Evolutionary conservation across 2,113 vertebrate genomes (phyloP).

Genomic region (Hippocampus zosterae): DNA sequence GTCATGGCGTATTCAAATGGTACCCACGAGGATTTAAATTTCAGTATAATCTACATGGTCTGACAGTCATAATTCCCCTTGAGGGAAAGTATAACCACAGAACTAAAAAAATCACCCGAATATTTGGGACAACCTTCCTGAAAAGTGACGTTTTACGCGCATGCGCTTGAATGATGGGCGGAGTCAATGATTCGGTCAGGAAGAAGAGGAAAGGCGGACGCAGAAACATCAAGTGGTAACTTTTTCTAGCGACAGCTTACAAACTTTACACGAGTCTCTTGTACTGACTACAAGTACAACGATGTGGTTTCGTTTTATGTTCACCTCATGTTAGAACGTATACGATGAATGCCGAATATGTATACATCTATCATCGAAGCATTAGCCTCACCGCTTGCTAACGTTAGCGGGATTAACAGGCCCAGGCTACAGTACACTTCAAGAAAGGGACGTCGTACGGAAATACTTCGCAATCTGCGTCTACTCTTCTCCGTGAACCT

Average conservation of each 20-base stretch:
- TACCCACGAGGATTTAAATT: too few relatives aligned
- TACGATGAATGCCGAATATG: constrained; percentile 5
- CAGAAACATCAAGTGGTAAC: constrained; percentile 61
- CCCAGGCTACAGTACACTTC: constrained; percentile 26
- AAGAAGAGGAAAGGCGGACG: constrained; percentile 69
- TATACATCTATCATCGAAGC: constrained; percentile 11
- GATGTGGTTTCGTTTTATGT: neutral
- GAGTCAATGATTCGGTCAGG: constrained; percentile 61
- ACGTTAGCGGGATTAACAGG: constrained; percentile 59
- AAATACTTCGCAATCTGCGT: constrained; percentile 16
- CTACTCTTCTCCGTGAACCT: neutral
- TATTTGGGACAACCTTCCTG: too few relatives aligned
- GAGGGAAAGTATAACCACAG: too few relatives aligned
- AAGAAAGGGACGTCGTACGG: constrained; percentile 23
- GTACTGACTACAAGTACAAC: neutral
- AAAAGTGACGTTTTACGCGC: constrained; percentile 7
- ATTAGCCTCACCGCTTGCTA: constrained; percentile 47
- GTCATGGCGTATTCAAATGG: too few relatives aligned
- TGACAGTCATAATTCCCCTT: too few relatives aligned
- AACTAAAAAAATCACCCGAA: too few relatives aligned
- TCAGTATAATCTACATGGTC: too few relatives aligned
- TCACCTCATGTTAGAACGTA: neutral
- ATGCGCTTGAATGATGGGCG: constrained; percentile 46
- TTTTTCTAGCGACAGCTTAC: constrained; percentile 10
- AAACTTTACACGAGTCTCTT: constrained; percentile 1